These are phyloP conservation scores for Agonum fuliginosum DNA, from an alignment of 2,888 invertebrate species.

Conservation along the genomic window DNA sequence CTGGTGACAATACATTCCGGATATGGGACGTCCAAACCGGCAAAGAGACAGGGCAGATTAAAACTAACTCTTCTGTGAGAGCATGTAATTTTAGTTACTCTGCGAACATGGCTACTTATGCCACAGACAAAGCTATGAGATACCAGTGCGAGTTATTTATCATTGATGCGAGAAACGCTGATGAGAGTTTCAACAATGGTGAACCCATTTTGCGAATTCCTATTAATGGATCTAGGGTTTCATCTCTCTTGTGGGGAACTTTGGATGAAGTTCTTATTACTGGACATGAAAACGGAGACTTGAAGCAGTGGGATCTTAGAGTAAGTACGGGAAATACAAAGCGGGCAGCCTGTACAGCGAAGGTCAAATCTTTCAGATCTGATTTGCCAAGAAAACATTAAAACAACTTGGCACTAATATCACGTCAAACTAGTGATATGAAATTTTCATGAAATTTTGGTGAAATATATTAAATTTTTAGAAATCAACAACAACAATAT, in stretches of 20 bases:
- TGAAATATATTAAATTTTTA: no score
- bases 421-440: no score
- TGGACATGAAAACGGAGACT: constrained; percentile 95
- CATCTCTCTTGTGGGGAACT: constrained; percentile 95
- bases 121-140: constrained; percentile 95
- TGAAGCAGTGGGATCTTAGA: constrained; percentile 94
- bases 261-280: constrained; percentile 93
- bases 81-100: constrained; percentile 95
- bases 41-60: constrained; percentile 84
- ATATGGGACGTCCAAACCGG: constrained; percentile 96
- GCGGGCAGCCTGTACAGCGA: no score
- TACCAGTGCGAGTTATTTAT: constrained; percentile 93
- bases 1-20: constrained; percentile 93
- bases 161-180: constrained; percentile 86
- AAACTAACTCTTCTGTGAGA: constrained; percentile 91
- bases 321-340: no score
- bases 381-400: no score
- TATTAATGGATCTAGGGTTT: constrained; percentile 88
- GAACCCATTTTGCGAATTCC: constrained; percentile 87
- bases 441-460: no score
- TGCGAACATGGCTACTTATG: constrained; percentile 92
- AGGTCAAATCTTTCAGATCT: no score
- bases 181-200: constrained; percentile 81
- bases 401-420: no score
- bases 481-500: no score